Percentiles rank a stretch among this genome's conserved stretches.
Evolutionary conservation across 2,113 vertebrate genomes (phyloP).

Genomic region (Eulacestoma nigropectus): DNA sequence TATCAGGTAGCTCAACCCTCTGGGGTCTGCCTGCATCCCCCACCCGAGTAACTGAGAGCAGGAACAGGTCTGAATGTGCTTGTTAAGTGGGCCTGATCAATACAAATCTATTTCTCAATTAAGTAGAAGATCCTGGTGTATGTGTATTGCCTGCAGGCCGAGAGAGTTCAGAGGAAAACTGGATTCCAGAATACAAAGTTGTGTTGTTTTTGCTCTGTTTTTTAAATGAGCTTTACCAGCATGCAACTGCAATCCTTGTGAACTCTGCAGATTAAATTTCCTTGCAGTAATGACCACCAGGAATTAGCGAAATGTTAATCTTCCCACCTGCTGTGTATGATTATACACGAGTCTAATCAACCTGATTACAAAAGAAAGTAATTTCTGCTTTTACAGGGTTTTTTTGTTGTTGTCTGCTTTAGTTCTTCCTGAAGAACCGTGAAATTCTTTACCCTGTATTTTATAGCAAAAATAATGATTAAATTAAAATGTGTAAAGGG

Average conservation of each 20-base stretch:
- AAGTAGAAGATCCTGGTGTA: not conserved
- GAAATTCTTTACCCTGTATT: not conserved
- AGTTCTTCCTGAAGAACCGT: not conserved
- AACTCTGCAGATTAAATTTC: conserved; percentile 34
- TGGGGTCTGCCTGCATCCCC: not conserved
- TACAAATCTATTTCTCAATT: conserved; percentile 30
- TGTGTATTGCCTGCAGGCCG: not conserved
- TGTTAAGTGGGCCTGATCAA: conserved; percentile 29
- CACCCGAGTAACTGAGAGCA: not conserved
- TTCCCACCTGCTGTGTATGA: conserved; percentile 46
- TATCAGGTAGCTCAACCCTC: not conserved
- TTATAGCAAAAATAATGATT: conserved; percentile 62
- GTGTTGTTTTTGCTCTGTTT: not conserved
- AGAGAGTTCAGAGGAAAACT: not conserved
- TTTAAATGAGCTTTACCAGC: conserved; percentile 23
- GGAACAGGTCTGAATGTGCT: not conserved
- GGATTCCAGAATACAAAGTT: not conserved
- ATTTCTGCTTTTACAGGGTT: not conserved
- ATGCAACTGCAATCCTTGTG: not conserved
- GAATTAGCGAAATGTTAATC: conserved; percentile 65
- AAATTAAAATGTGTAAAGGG: conserved; percentile 51
- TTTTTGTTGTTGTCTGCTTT: not conserved
- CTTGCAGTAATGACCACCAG: conserved; percentile 50
- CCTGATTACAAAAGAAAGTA: conserved; percentile 46
- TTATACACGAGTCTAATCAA: conserved; percentile 59